A percentile compares a stretch with the other conserved stretches of the same genome.
These are phyloP conservation scores for Apogon talboti DNA, from an alignment of 2,797 vertebrate genomes.

Conservation along the genomic window DNA sequence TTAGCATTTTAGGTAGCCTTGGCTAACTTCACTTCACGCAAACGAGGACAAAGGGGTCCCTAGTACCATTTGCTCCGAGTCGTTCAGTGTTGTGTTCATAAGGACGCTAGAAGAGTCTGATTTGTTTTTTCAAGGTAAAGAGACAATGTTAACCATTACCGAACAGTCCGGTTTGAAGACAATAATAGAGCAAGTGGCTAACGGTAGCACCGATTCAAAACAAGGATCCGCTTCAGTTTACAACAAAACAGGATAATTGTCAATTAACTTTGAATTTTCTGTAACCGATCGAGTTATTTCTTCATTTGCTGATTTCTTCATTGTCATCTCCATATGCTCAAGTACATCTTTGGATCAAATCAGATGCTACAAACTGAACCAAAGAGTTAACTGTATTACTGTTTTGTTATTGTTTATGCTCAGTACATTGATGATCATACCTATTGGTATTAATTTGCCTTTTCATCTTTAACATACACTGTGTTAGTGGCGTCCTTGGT, in stretches of 20 bases:
- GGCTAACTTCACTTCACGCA: conserved; percentile 57
- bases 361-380: not conserved
- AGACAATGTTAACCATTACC: not conserved
- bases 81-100: conserved; percentile 12
- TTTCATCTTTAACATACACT: not conserved
- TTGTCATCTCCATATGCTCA: not conserved
- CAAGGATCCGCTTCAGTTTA: conserved; percentile 26
- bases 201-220: conserved; percentile 55
- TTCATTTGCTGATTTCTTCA: too few relatives aligned
- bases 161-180: not conserved
- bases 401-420: conserved; percentile 65
- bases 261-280: not conserved
- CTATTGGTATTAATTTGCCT: not conserved
- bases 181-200: conserved; percentile 32
- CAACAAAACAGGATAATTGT: not conserved
- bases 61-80: conserved; percentile 32
- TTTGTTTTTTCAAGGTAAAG: not conserved
- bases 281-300: too few relatives aligned
- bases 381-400: conserved; percentile 25
- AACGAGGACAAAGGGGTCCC: conserved; percentile 81
- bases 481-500: fast-evolving
- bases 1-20: conserved; percentile 51
- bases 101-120: not conserved
- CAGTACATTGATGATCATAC: not conserved
- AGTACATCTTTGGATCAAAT: not conserved